These are phyloP conservation scores for Dendroctonus ponderosae DNA, from an alignment of 1,140 invertebrate genomes.

Conservation along the genomic window DNA sequence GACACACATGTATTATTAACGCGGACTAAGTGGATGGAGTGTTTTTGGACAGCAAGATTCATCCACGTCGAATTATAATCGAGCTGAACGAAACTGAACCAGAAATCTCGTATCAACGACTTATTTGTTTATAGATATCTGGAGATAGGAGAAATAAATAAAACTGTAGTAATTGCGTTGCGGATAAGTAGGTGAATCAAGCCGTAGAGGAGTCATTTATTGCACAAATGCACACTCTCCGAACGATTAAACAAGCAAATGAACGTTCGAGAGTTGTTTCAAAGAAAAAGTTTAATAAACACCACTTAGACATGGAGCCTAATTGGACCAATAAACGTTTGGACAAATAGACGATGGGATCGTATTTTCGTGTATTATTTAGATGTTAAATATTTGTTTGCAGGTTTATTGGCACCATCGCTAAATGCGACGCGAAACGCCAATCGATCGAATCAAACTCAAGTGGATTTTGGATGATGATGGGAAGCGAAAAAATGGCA, in stretches of 20 bases:
- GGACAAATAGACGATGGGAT: no score
- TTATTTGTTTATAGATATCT: conserved; percentile 12
- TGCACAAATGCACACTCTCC: neutral
- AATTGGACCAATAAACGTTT: no score
- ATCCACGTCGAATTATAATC: neutral
- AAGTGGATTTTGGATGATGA: no score
- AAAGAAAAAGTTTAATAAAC: neutral
- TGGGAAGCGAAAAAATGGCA: no score
- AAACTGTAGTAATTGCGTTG: neutral
- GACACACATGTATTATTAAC: neutral
- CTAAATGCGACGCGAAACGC: no score
- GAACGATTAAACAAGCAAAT: neutral
- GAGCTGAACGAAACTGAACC: conserved; percentile 4
- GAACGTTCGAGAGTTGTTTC: neutral
- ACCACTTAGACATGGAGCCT: no score
- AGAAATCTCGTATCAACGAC: conserved; percentile 4
- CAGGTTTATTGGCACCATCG: no score
- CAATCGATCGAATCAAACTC: no score
- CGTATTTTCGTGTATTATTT: no score
- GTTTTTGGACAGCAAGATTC: neutral
- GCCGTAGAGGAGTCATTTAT: neutral
- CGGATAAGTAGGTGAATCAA: neutral
- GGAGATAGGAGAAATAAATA: conserved; percentile 10
- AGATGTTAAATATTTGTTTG: no score
- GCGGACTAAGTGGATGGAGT: no score